A percentile compares a stretch with the other conserved stretches of the same genome.
Evolutionary conservation across 2,797 vertebrate genomes (phyloP).

Genomic region (Hoplostethus atlanticus): DNA sequence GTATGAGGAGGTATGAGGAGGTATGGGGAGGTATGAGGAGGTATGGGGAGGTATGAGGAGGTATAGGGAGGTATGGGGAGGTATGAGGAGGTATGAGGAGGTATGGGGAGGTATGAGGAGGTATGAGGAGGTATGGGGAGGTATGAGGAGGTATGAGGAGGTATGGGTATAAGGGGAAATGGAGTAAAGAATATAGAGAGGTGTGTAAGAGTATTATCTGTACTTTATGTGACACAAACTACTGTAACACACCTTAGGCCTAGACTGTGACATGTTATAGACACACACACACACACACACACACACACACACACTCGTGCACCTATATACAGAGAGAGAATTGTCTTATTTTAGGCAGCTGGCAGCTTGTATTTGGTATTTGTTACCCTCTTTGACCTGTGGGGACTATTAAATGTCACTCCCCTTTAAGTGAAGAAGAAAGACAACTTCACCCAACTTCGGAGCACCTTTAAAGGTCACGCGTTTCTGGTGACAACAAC

Average conservation of each 20-base stretch:
- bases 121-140: no score
- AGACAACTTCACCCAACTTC: conserved; percentile 85
- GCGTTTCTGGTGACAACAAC: conserved; percentile 68
- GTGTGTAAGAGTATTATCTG: not conserved
- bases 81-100: no score
- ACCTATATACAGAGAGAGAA: conserved; percentile 21
- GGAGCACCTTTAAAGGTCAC: conserved; percentile 85
- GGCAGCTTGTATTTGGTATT: conserved; percentile 84
- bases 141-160: no score
- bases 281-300: conserved; percentile 2
- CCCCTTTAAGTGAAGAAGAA: conserved; percentile 83
- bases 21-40: no score
- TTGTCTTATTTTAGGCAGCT: conserved; percentile 72
- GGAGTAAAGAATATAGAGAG: not conserved
- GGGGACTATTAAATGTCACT: conserved; percentile 87
- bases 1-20: no score
- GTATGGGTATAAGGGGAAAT: not conserved
- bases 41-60: no score
- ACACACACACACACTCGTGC: conserved; percentile 20
- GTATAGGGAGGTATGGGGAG: no score
- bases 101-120: no score
- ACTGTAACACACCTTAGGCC: not conserved
- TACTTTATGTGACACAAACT: not conserved
- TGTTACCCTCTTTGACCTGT: conserved; percentile 84
- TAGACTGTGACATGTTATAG: conserved; percentile 1